Evolutionary conservation across 2,797 vertebrate species (phyloP).

Genomic region (Enoplosus armatus): DNA sequence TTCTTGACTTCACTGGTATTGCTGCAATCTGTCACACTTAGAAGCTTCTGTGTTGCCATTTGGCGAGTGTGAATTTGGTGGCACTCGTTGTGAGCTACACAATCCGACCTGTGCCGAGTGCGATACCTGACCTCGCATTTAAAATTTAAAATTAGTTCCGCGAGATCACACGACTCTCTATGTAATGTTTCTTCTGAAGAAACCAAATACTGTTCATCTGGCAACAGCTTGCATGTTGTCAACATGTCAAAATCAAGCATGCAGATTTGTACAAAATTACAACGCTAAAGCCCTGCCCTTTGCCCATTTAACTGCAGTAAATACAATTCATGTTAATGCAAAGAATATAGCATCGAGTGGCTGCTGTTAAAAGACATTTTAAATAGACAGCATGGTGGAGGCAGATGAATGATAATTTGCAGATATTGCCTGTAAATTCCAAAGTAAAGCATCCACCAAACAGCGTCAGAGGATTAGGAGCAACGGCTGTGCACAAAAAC

Average conservation of each 20-base stretch:
- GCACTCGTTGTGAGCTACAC: constrained; percentile 50
- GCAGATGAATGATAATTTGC: constrained; percentile 33
- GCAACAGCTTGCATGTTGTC: constrained; percentile 3
- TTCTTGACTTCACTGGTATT: constrained; percentile 71
- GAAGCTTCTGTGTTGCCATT: constrained; percentile 61
- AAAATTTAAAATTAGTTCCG: constrained; percentile 70
- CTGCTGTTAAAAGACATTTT: constrained; percentile 16
- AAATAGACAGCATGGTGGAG: constrained; percentile 15
- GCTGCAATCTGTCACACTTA: constrained; percentile 74
- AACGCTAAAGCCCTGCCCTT: neutral
- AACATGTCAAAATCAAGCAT: constrained; percentile 18
- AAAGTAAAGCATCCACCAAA: constrained; percentile 58
- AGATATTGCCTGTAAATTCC: constrained; percentile 39
- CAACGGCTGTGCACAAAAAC: constrained; percentile 55
- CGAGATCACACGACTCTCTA: constrained; percentile 20
- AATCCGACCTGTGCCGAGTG: constrained; percentile 39
- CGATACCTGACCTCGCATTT: constrained; percentile 63
- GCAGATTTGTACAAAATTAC: neutral
- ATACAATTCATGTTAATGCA: constrained; percentile 11
- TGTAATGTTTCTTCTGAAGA: constrained; percentile 19
- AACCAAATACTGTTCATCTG: constrained; percentile 35
- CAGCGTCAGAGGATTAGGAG: constrained; percentile 60
- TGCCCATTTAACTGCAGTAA: constrained; percentile 11
- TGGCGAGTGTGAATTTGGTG: constrained; percentile 66
- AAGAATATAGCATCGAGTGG: neutral